Base-by-base conservation (phyloP, 2,888 invertebrate species). In the Labia minor region DNA sequence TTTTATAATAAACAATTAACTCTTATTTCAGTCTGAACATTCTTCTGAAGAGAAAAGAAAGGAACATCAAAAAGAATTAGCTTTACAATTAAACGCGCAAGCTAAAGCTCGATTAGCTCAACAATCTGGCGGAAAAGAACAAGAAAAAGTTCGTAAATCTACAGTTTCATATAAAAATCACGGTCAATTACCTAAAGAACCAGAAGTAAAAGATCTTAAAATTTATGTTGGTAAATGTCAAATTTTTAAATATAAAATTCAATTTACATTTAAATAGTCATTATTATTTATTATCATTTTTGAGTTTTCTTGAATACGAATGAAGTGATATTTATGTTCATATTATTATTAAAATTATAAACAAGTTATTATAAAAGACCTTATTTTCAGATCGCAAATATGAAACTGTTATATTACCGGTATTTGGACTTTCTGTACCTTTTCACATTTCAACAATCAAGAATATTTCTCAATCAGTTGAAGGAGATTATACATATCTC, bases 391-490 rank as follows among this genome's bases (percentile, higher is more conserved):
- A 97, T 81, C 89, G 90, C 73, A 96, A 95, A 80, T 96, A 96
- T 77, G 99, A 99, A 79, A 96, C 97, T 1, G 90, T 99, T n/a
- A 95, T 99, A 71, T 79, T 99, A 75, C 99, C 99, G 1, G 87
- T 99, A 72, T 98, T 94, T 81, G 98, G 98, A 68, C 82, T 94
- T 63, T 90, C 97, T 0, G 95, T 95, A 69, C 98, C 99, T 66
- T 99, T 95, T 78, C 99, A 99, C 77, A 99, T 99, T 76, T 95
- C 97, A 2, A 98, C 95, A 4, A 94, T 99, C 66, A 99, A 99
- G 82, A 99, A 99, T 77, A 96, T 98, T 74, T 96, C 96, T 0
- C 95, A 96, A 78, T 95, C 96, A 0, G 94, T 98, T 14, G 99
- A 99, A 80, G 96, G 99, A 3, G 98, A 98, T 78, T 98, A 96